phyloP scores from a whole-genome alignment of 1,140 invertebrate genomes.

The Drosophila setifemur region DNA sequence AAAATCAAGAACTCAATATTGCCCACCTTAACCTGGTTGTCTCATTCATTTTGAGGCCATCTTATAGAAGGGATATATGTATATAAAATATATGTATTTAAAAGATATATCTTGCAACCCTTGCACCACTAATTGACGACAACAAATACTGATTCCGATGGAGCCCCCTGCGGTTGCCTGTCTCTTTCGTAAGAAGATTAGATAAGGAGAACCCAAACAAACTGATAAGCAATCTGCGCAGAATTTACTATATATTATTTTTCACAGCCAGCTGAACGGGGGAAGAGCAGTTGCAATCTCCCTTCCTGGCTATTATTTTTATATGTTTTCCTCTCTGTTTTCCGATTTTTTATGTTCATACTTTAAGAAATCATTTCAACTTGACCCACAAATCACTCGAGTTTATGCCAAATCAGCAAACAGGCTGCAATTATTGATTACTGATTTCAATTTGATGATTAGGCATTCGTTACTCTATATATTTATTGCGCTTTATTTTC shows the following conservation, averaged over 20 bases:
- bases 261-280: not conserved
- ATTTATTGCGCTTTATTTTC: too few species aligned
- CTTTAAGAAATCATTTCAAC: not conserved
- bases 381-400: not conserved
- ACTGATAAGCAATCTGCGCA: conserved; percentile 71
- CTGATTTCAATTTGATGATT: not conserved
- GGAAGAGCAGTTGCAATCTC: not conserved
- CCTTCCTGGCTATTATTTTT: not conserved
- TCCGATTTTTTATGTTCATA: too few species aligned
- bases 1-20: not conserved
- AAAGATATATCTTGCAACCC: too few species aligned
- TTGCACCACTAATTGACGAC: conserved; percentile 41
- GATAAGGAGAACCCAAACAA: conserved; percentile 59
- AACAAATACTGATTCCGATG: conserved; percentile 17
- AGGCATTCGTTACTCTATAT: too few species aligned
- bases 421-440: not conserved
- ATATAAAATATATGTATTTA: not conserved
- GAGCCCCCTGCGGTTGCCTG: conserved; percentile 24
- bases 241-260: conserved; percentile 26
- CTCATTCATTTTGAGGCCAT: conserved; percentile 4
- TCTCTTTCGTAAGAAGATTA: conserved; percentile 38
- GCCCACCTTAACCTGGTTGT: conserved; percentile 32
- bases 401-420: not conserved
- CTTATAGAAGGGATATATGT: not conserved
- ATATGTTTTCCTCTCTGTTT: too few species aligned